Evolutionary conservation across 1,140 invertebrate species (phyloP).

Genomic region (Asobara japonica): DNA sequence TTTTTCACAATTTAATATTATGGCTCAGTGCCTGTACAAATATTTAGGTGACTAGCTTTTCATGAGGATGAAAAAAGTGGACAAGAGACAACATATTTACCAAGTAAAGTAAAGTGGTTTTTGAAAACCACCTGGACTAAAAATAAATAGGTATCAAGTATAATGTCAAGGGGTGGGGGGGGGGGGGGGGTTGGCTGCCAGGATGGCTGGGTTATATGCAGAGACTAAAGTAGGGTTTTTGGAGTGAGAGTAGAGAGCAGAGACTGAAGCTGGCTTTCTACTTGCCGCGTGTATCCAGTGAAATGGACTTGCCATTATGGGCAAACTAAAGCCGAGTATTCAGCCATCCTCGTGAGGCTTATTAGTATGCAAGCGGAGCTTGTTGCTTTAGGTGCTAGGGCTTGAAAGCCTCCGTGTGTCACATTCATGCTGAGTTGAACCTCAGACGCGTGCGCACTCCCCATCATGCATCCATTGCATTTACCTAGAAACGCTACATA

Average conservation of each 20-base stretch:
- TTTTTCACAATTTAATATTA: no score
- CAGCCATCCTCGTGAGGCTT: slow-evolving; percentile 38
- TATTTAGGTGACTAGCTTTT: not conserved
- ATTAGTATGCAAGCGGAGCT: slow-evolving; percentile 34
- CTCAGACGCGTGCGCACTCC: not conserved
- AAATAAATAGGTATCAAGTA: slow-evolving; percentile 12
- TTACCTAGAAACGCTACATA: not conserved
- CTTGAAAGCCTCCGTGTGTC: slow-evolving; percentile 29
- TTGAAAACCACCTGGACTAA: slow-evolving; percentile 2
- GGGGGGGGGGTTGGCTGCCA: not conserved
- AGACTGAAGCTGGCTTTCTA: slow-evolving; percentile 22
- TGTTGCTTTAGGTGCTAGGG: slow-evolving; percentile 26
- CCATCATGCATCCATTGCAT: no score
- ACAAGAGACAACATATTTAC: not conserved
- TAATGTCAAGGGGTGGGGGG: not conserved
- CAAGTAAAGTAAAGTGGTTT: not conserved
- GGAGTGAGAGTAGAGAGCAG: slow-evolving; percentile 28
- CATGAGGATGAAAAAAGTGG: not conserved
- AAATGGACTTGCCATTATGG: slow-evolving; percentile 64
- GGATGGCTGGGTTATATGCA: not conserved
- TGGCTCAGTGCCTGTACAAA: no score
- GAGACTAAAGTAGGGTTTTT: slow-evolving; percentile 30
- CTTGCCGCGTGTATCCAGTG: slow-evolving; percentile 32
- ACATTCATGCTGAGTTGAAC: slow-evolving; percentile 19
- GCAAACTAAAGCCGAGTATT: slow-evolving; percentile 60